Conservation (phyloP, 2,888 invertebrate genomes). For the Silvanus unidentatus region DNA sequence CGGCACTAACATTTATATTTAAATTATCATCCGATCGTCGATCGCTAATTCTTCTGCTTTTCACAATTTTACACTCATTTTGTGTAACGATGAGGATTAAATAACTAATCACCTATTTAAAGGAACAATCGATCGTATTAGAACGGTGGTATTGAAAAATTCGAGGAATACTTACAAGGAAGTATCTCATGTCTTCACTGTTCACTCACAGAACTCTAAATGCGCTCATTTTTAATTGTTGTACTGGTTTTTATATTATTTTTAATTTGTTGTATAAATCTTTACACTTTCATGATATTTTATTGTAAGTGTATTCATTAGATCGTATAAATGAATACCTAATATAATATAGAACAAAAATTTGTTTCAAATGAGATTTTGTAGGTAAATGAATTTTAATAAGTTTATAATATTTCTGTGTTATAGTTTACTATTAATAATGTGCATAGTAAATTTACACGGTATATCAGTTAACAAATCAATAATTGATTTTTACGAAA, state of each 20-base stretch:
- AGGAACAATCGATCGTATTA: too few relatives aligned
- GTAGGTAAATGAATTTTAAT: too few relatives aligned
- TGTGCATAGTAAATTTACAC: too few relatives aligned
- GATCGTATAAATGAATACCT: too few relatives aligned
- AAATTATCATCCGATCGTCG: conserved; percentile 5
- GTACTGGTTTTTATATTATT: conserved; percentile 17
- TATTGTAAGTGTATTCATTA: too few relatives aligned
- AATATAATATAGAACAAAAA: conserved; percentile 1
- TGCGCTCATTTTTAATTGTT: conserved; percentile 11
- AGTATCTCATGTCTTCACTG: conserved; percentile 17
- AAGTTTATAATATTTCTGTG: too few relatives aligned
- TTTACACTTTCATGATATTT: conserved; percentile 17
- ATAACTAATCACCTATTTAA: background rate
- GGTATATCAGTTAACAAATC: too few relatives aligned
- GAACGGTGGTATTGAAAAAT: background rate
- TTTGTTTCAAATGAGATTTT: too few relatives aligned
- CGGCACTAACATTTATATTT: conserved; percentile 19
- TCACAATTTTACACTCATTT: conserved; percentile 3
- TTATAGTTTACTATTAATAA: too few relatives aligned
- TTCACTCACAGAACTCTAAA: conserved; percentile 17
- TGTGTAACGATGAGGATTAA: background rate
- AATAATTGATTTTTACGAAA: too few relatives aligned
- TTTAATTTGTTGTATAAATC: conserved; percentile 16
- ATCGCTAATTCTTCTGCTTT: too few relatives aligned
- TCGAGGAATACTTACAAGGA: conserved; percentile 13